phyloP scores from a whole-genome alignment of 1,140 invertebrate species.

The Formica selysi region DNA sequence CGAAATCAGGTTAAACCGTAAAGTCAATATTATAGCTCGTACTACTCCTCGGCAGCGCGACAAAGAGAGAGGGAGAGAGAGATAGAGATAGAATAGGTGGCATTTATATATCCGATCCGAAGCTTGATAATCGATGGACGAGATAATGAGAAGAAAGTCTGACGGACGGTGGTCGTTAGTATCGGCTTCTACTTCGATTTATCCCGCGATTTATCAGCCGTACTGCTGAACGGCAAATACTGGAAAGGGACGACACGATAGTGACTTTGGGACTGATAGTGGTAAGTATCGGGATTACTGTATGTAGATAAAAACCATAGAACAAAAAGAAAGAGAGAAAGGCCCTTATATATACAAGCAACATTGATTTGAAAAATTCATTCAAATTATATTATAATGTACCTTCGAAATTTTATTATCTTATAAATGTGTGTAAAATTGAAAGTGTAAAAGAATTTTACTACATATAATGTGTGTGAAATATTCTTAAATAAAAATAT shows the following conservation, averaged over 20 bases:
- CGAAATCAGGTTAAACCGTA: conserved; percentile 37
- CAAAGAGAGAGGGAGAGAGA: not conserved
- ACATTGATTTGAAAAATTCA: not conserved
- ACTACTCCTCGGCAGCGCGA: not conserved
- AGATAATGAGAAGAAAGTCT: conserved; percentile 21
- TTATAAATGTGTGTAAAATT: not conserved
- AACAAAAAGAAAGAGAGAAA: not conserved
- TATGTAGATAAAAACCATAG: not conserved
- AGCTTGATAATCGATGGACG: conserved; percentile 30
- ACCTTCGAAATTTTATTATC: not conserved
- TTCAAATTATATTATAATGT: not conserved
- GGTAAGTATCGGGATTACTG: not conserved
- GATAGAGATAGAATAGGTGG: not conserved
- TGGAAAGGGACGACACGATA: not conserved
- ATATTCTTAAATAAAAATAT: not conserved
- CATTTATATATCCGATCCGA: conserved; percentile 12
- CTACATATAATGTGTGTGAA: too few species aligned
- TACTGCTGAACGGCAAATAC: not conserved
- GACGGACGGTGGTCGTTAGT: conserved; percentile 7
- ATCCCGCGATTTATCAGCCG: conserved; percentile 5
- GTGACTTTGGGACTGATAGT: not conserved
- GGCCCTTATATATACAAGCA: too few species aligned
- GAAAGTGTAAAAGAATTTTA: too few species aligned
- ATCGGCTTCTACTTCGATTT: conserved; percentile 25
- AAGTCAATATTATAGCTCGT: conserved; percentile 39